A percentile compares a stretch with the other conserved stretches of the same genome.
Conservation (phyloP, 64 coral and sea anemone species). For the Actinia equina region DNA sequence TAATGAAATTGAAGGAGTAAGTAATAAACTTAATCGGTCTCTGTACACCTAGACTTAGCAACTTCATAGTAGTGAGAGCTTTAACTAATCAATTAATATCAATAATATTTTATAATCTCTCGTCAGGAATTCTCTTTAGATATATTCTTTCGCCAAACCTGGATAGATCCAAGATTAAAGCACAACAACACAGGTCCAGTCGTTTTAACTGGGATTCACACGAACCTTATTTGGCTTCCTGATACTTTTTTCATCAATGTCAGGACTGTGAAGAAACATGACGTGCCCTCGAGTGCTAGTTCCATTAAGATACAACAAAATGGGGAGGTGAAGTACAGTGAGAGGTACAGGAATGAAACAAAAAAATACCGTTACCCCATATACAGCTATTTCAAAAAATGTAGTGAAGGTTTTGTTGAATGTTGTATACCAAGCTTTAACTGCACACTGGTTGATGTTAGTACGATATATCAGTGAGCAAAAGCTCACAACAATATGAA, state of each 20-base stretch:
- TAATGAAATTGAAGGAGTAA: constrained; percentile 40
- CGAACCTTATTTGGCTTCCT: constrained; percentile 24
- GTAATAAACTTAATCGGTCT: neutral
- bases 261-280: constrained; percentile 12
- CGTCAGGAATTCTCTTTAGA: constrained; percentile 40
- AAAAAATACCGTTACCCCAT: no score
- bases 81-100: no score
- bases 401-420: no score
- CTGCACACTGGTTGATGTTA: no score
- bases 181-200: constrained; percentile 2
- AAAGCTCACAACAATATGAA: no score
- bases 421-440: no score
- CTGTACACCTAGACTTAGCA: no score
- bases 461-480: no score
- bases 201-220: neutral
- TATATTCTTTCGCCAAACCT: constrained; percentile 31
- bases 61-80: no score
- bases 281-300: constrained; percentile 13
- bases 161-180: constrained; percentile 34
- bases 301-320: constrained; percentile 13
- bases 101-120: neutral
- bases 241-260: constrained; percentile 33
- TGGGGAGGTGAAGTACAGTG: constrained; percentile 40
- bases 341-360: neutral
- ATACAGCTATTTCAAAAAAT: no score